Conservation (phyloP, 2,113 vertebrate species). For the Isichthys henryi region DNA sequence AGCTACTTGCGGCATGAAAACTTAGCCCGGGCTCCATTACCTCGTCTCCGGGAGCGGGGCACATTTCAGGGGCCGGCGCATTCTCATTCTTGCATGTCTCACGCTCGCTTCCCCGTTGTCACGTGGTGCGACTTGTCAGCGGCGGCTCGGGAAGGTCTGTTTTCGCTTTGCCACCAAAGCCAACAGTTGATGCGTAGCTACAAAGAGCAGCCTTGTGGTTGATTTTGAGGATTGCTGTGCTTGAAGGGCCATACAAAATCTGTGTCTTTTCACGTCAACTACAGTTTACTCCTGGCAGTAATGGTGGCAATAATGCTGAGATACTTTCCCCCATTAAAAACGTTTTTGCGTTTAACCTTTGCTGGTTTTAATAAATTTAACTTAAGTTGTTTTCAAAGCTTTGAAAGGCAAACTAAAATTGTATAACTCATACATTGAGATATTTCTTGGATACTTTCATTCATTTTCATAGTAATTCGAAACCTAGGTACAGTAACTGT, state of each 20-base stretch:
- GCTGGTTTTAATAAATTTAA: background rate
- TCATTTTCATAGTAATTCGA: background rate
- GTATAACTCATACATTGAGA: background rate
- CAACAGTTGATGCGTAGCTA: constrained; percentile 32
- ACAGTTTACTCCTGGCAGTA: background rate
- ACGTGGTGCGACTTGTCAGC: constrained; percentile 10
- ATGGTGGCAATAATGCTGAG: background rate
- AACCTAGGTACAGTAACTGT: background rate
- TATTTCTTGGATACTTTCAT: background rate
- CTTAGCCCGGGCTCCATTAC: constrained; percentile 19
- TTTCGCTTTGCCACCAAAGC: constrained; percentile 47
- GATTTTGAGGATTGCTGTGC: background rate
- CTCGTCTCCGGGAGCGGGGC: constrained; percentile 3
- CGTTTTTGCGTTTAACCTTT: background rate
- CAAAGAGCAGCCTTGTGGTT: too few relatives aligned
- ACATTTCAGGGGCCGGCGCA: constrained; percentile 20
- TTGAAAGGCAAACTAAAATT: background rate
- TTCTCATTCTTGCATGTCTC: constrained; percentile 15
- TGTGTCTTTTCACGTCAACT: background rate
- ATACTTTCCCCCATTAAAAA: background rate
- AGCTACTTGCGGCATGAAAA: constrained; percentile 36
- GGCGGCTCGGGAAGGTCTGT: constrained; percentile 39
- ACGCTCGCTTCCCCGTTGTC: constrained; percentile 24
- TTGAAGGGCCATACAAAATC: background rate
- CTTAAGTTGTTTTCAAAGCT: background rate